Evolutionary conservation across 2,113 vertebrate species (phyloP), one percentile per base, ranked within the genome.

Genomic region (Neopipo cinnamomea): DNA sequence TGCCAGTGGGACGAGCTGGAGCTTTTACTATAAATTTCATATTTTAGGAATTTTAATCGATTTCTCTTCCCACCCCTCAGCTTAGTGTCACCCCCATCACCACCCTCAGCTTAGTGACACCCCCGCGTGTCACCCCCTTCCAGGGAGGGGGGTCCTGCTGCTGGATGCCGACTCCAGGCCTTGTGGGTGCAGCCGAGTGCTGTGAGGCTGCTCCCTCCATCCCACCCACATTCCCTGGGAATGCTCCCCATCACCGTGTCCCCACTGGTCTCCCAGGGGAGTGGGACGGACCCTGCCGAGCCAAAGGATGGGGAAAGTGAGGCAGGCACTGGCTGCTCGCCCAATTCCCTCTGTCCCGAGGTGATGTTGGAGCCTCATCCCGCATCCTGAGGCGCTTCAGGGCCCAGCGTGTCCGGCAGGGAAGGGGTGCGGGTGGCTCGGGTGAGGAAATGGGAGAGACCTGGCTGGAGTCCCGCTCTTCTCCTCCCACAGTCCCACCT

Each of bases 371-470:
- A 68, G 74, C 71, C 55, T 56, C 65, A 33, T 55, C 78, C 53
- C 10, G 2, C 55, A 22, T 16, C 23, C 39, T 35, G 5, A 3
- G 42, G 15, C 9, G 4, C 74, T 23, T 63, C 41, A 19, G 28
- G 9, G 66, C 42, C 18, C 2, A 35, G 33, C 14, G 9, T 3
- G 62, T 82, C 96, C 71, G 71, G 94, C 94, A 96, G 83, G 52
- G 95, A 96, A 97, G 65, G 96, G 88, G 94, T 95, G 97, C 4
- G 78, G 56, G 62, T 81, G 85, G 78, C 30, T 65, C 7, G 4
- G 79, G 24, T 39, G 17, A 97, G 96, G 96, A 96, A 96, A 94
- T 93, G 88, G 92, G 91, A 94, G 85, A 73, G 91, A 65, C 86
- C 75, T 85, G 87, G 90, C 91, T 7, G 1, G 52, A 58, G 33